Percentiles rank a stretch among this genome's conserved stretches.
phyloP scores from a whole-genome alignment of 1,140 invertebrate genomes.

The Ceratina calcarata region DNA sequence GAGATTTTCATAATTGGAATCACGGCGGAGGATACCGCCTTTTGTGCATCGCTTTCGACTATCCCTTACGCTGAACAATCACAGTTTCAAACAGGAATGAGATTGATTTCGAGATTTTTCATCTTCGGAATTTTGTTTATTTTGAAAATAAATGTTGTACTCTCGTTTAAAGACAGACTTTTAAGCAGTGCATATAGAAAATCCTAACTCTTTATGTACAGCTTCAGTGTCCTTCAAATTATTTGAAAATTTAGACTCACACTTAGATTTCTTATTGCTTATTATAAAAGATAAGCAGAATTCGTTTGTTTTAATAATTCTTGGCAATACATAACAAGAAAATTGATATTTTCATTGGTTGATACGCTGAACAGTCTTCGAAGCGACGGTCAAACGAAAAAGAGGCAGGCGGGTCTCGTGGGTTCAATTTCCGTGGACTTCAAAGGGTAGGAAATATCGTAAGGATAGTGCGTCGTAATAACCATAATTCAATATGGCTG shows the following conservation, averaged over 20 bases:
- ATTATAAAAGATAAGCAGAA: no score
- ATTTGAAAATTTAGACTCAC: no score
- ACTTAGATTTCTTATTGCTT: no score
- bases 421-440: conserved; percentile 55
- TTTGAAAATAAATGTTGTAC: not conserved
- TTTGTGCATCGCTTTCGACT: not conserved
- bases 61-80: not conserved
- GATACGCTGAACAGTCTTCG: conserved; percentile 19
- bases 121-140: not conserved
- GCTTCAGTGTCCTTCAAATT: no score
- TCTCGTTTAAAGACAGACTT: no score
- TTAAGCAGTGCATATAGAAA: not conserved
- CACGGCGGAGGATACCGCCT: not conserved
- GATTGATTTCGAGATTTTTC: not conserved
- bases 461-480: conserved; percentile 68
- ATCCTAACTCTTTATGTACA: not conserved
- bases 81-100: not conserved
- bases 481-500: conserved; percentile 75
- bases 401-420: conserved; percentile 10
- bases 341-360: no score
- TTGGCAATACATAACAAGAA: no score
- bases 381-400: conserved; percentile 40
- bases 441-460: conserved; percentile 69
- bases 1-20: conserved; percentile 40
- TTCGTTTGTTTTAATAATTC: no score